These are phyloP conservation scores for Carlito syrichta DNA, from an alignment of 2,113 vertebrate species.

Conservation along the genomic window DNA sequence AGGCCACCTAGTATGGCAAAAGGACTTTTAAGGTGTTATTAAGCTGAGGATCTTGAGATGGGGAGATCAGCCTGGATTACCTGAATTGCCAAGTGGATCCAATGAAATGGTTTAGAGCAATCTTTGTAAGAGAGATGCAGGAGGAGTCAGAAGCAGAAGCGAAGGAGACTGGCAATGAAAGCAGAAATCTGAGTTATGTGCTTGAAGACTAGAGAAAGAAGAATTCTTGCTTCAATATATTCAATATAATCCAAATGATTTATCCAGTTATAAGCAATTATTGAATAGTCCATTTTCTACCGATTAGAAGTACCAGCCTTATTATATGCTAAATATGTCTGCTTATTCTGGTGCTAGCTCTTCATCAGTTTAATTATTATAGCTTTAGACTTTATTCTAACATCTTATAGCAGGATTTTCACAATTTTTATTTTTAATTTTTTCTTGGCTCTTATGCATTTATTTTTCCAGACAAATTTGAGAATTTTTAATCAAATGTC, in stretches of 20 bases:
- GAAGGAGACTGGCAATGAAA: neutral
- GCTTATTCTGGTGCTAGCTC: neutral
- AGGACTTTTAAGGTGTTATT: neutral
- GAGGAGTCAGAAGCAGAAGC: neutral
- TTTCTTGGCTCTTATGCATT: neutral
- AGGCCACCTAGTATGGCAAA: neutral
- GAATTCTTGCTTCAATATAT: neutral
- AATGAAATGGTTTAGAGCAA: neutral
- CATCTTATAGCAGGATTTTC: neutral
- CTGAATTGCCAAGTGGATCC: neutral
- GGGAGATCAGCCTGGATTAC: neutral
- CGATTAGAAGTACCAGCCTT: neutral
- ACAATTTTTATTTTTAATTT: neutral
- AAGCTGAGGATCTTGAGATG: neutral
- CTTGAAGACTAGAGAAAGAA: neutral
- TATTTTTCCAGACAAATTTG: neutral
- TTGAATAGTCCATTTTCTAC: no score
- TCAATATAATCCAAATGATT: neutral
- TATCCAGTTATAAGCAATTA: no score
- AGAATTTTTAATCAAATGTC: neutral
- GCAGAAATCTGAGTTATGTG: neutral
- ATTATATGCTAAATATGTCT: neutral
- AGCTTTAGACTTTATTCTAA: neutral
- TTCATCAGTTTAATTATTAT: neutral
- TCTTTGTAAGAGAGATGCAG: neutral